Base-by-base conservation (phyloP, 2,888 invertebrate genomes). In the Ephialtes manifestator region DNA sequence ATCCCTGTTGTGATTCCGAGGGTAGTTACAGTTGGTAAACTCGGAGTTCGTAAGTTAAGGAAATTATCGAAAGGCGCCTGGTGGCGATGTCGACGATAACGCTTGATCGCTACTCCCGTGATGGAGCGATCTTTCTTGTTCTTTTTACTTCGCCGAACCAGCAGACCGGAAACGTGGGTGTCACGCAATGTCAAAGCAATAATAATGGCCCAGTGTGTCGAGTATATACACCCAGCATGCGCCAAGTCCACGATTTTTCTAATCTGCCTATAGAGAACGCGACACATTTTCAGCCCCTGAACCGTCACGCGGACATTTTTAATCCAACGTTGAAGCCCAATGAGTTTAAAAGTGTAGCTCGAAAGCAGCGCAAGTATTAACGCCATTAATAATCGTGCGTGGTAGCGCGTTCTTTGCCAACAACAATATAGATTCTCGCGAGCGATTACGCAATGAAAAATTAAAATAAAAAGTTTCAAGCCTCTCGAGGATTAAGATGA, bases 151-250 rank as follows among this genome's bases (percentile, higher is more conserved):
- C 82, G 78, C 51, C 51, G 70, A 85, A 85, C 53, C 58, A 65
- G 79, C 43, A 65, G 28, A 35, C 82, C 28, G 85, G 82, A 82
- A 82, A 71, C 77, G 20, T 11, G 31, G 71, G 48, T 43, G 46
- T 80, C 88, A 88, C 85, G 88, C 88, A 86, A 88, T 86, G 86
- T 88, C 86, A 85, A 83, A 88, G 79, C 82, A 65, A 70, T 79
- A 82, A 85, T 79, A 75, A 81, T 28, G 48, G 68, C 55, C 20
- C 35, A 18, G 79, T 70, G 24, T 65, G 46, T 46, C 39, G 43
- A 35, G 10, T 55, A 51, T 53, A 24, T 35, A 55, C 58, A 39
- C 55, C 24, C 31, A 28, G 10, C 74, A 46, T 31, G 18, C 48
- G 24, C 28, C 18, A 31, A 76, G 65, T 81, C 48, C 39, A 76